Evolutionary conservation across 2,113 vertebrate species (phyloP).

Genomic region (Mormoops blainvillei): DNA sequence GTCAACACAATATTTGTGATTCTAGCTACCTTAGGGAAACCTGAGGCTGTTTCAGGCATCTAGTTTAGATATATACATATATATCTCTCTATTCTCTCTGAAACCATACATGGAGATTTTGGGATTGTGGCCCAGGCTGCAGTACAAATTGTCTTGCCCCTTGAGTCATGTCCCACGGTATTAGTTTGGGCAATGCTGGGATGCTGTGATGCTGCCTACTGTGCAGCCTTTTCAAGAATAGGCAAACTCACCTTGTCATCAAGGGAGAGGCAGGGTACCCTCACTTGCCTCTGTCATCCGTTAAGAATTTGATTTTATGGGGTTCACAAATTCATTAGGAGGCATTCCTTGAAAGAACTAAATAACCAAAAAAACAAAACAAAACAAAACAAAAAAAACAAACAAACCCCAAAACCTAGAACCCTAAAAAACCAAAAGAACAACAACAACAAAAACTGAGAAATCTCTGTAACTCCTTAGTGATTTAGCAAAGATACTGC

Average conservation of each 20-base stretch:
- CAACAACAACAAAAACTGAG: not conserved
- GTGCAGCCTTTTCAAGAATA: not conserved
- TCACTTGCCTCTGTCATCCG: not conserved
- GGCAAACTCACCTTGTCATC: not conserved
- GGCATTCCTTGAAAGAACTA: not conserved
- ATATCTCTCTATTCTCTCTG: not conserved
- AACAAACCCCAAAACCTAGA: no score
- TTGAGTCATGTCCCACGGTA: not conserved
- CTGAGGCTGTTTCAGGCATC: not conserved
- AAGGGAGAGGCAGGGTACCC: not conserved
- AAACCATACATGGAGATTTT: not conserved
- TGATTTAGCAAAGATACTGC: not conserved
- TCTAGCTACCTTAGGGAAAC: not conserved
- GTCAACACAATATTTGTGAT: not conserved
- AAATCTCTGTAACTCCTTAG: not conserved
- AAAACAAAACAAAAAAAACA: no score
- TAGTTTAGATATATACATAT: not conserved
- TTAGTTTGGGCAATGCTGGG: not conserved
- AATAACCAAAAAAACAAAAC: no score
- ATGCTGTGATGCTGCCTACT: not conserved
- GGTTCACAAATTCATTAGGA: not conserved
- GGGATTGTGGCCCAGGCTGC: not conserved
- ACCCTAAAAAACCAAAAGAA: not conserved
- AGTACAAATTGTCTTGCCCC: not conserved
- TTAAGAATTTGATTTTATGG: not conserved